Evolutionary conservation across 2,888 invertebrate genomes (phyloP), one percentile per base, ranked within the genome.

Genomic region (Chironomus tentans): DNA sequence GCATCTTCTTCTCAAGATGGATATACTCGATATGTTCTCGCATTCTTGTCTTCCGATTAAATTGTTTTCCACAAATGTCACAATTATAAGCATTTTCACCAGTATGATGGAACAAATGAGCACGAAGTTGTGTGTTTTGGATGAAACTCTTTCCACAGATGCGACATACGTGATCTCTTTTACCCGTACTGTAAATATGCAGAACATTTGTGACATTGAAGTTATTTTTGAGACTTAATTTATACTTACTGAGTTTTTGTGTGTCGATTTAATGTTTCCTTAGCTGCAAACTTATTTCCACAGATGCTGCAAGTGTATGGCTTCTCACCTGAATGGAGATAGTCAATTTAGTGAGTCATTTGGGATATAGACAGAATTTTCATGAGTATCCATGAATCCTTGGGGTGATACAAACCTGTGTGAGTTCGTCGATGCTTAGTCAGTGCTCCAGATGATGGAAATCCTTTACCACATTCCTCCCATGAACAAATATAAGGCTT

Each of bases 121-220:
- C 90, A 78, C 90, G 87, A 48, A 95, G 84, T 81, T 94, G 94
- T 6, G 90, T 88, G 10, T 91, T 90, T 83, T 93, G 95, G 77
- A 95, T 95, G 82, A 93, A 95, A n/a, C 92, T 88, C 81, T 90
- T 90, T 10, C 87, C 88, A 81, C 95, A 95, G 79, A 87, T 86
- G 65, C 86, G 82, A 81, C 92, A 93, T 83, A 84, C 83, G 78
- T 87, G 87, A 1, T 88, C 88, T 79, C 87, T 87, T 78, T 87
- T 86, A 1, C 88, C 88, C 1, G 87, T 87, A 78, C 56, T 56
- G 6, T 18, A 15, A 38, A 38, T 7, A 10, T 10, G 1, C 1
- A 38, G 1, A 28, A 28, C 28, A 18, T 18, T 18, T 15, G 6
- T 18, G 88, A 84, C 61, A 82, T 81, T 12, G 50, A 15, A 3